phyloP scores from a whole-genome alignment of 1,140 invertebrate species.

The Oreohelix idahoensis region DNA sequence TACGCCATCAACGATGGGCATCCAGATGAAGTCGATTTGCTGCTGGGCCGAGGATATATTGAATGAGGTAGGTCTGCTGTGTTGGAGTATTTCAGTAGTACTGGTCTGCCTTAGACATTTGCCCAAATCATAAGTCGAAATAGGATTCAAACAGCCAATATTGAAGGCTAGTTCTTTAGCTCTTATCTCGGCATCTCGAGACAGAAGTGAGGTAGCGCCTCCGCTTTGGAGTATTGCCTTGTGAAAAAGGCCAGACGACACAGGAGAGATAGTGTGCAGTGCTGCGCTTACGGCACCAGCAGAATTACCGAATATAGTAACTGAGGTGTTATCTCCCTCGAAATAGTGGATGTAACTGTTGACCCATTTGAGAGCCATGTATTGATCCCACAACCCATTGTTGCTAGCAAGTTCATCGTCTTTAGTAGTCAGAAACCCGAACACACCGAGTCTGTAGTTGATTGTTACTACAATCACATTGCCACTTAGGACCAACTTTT shows the following conservation, averaged over 20 bases:
- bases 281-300: slow-evolving; percentile 81
- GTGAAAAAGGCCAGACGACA: slow-evolving; percentile 65
- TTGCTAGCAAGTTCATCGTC: slow-evolving; percentile 94
- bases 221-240: slow-evolving; percentile 56
- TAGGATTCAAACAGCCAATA: background rate
- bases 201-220: background rate
- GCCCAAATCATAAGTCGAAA: background rate
- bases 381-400: slow-evolving; percentile 95
- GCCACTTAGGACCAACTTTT: slow-evolving; percentile 14
- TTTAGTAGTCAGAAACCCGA: slow-evolving; percentile 90
- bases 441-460: slow-evolving; percentile 51
- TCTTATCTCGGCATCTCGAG: background rate
- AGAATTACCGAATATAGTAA: slow-evolving; percentile 94
- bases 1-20: slow-evolving; percentile 14
- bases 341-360: slow-evolving; percentile 90
- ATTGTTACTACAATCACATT: slow-evolving; percentile 46
- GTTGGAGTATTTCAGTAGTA: background rate
- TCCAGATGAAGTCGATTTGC: slow-evolving; percentile 32
- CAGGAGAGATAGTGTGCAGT: slow-evolving; percentile 58
- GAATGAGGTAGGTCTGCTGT: background rate
- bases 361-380: slow-evolving; percentile 74
- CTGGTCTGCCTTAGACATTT: background rate
- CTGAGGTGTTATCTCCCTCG: slow-evolving; percentile 87
- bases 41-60: background rate
- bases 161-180: background rate